Conservation (phyloP, 2,113 vertebrate species). For the Gasterosteus aculeatus region DNA sequence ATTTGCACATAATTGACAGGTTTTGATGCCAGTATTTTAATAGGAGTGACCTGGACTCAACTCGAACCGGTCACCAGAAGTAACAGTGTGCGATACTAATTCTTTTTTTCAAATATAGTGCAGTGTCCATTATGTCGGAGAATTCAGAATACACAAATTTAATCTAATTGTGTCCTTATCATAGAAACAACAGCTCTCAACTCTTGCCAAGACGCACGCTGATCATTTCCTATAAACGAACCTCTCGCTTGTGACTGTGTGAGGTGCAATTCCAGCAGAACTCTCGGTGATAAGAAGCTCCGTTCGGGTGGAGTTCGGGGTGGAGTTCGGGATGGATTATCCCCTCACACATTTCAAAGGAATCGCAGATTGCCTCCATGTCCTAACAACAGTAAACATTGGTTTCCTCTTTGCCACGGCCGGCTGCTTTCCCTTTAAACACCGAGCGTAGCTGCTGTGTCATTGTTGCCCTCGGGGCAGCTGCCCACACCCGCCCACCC, state of each 20-base stretch:
- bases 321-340: not conserved
- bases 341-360: not conserved
- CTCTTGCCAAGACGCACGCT: not conserved
- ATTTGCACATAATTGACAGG: slow-evolving; percentile 31
- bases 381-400: slow-evolving; percentile 14
- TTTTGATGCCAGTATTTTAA: slow-evolving; percentile 8
- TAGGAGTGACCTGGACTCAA: not conserved
- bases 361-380: slow-evolving; percentile 2
- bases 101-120: not conserved
- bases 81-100: not conserved
- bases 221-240: not conserved
- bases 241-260: not conserved
- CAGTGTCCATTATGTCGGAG: not conserved
- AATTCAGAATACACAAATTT: not conserved
- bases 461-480: not conserved
- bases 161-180: not conserved
- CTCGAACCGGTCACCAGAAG: not conserved
- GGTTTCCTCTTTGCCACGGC: slow-evolving; percentile 7
- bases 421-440: slow-evolving; percentile 2
- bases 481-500: not conserved
- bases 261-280: not conserved
- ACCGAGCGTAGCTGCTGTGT: slow-evolving; percentile 21
- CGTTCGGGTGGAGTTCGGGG: not conserved
- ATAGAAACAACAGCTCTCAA: not conserved
- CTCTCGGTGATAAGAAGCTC: not conserved